phyloP scores from a whole-genome alignment of 2,888 invertebrate species.

The Anoplius nigerrimus region DNA sequence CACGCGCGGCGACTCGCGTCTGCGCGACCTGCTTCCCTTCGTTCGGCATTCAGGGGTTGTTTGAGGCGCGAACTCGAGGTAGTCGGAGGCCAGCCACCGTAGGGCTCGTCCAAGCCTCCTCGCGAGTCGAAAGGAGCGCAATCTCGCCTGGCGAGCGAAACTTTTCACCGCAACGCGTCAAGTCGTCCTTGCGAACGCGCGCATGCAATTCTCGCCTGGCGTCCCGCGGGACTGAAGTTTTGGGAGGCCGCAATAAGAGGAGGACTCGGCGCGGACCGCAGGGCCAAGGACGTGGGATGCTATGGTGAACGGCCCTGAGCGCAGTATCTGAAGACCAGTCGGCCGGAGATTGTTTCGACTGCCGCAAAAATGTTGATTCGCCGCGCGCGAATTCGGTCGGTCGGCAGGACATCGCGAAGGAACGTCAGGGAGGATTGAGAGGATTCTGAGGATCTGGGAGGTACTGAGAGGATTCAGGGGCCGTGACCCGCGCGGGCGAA shows the following conservation, averaged over 20 bases:
- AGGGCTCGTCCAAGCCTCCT: slow-evolving; percentile 17
- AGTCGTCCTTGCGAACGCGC: too few relatives aligned
- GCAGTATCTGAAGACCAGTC: too few relatives aligned
- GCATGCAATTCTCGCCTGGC: too few relatives aligned
- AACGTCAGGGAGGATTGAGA: not conserved
- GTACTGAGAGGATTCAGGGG: too few relatives aligned
- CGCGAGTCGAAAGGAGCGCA: not conserved
- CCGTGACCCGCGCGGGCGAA: not conserved
- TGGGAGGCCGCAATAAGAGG: too few relatives aligned
- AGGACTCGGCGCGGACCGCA: slow-evolving; percentile 4
- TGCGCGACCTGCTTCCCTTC: slow-evolving; percentile 29
- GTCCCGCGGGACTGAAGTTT: too few relatives aligned
- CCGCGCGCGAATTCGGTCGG: not conserved
- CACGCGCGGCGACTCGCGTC: slow-evolving; percentile 28
- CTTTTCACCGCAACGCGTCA: too few relatives aligned
- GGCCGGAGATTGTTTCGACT: too few relatives aligned
- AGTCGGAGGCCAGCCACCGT: slow-evolving; percentile 52
- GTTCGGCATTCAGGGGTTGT: slow-evolving; percentile 49
- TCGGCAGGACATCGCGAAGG: not conserved
- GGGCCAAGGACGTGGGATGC: not conserved
- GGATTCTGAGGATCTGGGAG: too few relatives aligned
- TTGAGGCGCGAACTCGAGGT: slow-evolving; percentile 59
- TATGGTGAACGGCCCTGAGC: too few relatives aligned
- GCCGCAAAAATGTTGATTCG: not conserved
- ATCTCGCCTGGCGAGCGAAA: not conserved